Evolutionary conservation across 2,888 invertebrate genomes (phyloP), one percentile per base, ranked within the genome.

Genomic region (Phengaris alcon): DNA sequence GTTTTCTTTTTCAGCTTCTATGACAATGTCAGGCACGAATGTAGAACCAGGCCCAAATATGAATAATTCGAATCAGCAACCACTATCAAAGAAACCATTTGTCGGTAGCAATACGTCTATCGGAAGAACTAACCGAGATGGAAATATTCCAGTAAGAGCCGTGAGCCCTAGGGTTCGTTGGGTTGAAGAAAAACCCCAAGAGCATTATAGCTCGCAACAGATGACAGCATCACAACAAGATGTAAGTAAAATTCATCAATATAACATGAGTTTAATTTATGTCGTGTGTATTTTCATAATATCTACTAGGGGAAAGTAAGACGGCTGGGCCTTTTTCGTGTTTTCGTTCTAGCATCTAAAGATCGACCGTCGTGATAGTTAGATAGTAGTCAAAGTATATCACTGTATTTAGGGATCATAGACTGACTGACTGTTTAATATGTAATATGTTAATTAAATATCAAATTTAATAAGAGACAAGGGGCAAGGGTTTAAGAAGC

Each of bases 21-120:
- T 96, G 89, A 95, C 96, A 82, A 95, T 96, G 86, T 94, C 95
- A 85, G 94, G 94, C 87, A 94, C 94, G 85, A 94, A 95, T 80
- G 90, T 94, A 84, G 95, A 95, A 84, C 91, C 93, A 80, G 91
- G 87, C 79, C 84, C 91, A 82, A 94, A 89, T 82, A 89, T 85
- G 82, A 88, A 86, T 79, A 85, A 92, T 82, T 87, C 90, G 80
- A 93, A 86, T 81, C 91, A 91, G 80, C 91, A 90, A 87, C 80
- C 87, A 82, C 86, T 93, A 82, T 91, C 92, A 82, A 93, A 91
- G 84, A 94, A 93, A 89, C 87, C 93, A 84, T 93, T 92, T 83
- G 88, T 92, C 74, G 93, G 89, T 88, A 94, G 91, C 86, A 93
- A 89, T 83, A 94, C 89, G 77, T 93, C 93, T 73, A 91, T 93